These are phyloP conservation scores for Caranx ignobilis DNA, from an alignment of 2,113 vertebrate species.

Conservation along the genomic window DNA sequence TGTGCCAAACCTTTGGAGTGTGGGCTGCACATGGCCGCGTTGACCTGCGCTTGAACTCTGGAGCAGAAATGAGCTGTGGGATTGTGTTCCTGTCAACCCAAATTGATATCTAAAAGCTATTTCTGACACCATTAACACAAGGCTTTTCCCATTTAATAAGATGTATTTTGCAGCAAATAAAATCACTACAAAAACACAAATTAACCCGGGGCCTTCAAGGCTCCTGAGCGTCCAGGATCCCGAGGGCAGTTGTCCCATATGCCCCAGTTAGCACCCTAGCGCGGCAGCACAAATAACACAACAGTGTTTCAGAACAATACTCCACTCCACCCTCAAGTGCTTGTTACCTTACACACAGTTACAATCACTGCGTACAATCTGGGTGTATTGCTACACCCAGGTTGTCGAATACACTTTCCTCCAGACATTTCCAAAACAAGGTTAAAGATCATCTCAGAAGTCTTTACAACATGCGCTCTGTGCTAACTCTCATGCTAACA, in stretches of 20 bases:
- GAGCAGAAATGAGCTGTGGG: neutral
- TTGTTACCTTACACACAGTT: neutral
- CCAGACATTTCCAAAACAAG: neutral
- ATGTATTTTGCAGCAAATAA: neutral
- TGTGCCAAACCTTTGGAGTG: neutral
- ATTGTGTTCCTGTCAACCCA: neutral
- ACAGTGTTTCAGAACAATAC: neutral
- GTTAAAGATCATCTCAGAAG: no score
- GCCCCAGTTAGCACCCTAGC: neutral
- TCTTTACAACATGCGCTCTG: no score
- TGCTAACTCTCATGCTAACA: neutral
- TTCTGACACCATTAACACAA: no score
- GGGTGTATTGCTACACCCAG: no score
- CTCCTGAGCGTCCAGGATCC: no score
- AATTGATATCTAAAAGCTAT: no score
- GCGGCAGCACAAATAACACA: neutral
- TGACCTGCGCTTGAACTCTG: neutral
- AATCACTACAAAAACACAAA: neutral
- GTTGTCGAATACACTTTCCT: no score
- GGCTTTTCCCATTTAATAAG: neutral
- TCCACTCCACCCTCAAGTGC: neutral
- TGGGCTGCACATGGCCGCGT: neutral
- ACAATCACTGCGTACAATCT: no score
- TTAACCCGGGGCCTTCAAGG: neutral
- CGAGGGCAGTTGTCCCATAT: neutral